phyloP scores from a whole-genome alignment of 2,113 vertebrate species.

The Sapajus apella region DNA sequence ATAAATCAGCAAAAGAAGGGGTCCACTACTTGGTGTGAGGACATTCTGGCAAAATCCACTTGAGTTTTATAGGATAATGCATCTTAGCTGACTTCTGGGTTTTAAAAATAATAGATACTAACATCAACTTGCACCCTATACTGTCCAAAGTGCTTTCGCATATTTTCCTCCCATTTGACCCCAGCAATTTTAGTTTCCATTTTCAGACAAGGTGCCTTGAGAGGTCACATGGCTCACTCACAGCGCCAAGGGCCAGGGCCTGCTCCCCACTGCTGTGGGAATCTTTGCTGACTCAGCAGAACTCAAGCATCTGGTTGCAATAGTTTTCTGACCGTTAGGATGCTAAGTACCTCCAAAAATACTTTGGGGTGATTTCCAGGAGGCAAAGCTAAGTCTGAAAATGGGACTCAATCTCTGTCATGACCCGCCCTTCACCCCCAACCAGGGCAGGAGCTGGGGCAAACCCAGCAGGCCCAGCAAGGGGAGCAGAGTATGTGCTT shows the following conservation, averaged over 20 bases:
- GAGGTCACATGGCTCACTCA: background rate
- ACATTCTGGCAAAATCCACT: background rate
- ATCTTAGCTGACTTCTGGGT: background rate
- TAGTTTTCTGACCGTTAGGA: background rate
- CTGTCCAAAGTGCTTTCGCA: background rate
- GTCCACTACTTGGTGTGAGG: too few species aligned
- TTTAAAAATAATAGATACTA: background rate
- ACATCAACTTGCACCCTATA: background rate
- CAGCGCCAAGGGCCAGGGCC: background rate
- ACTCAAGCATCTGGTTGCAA: constrained; percentile 19
- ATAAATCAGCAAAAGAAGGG: background rate
- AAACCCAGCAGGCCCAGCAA: background rate
- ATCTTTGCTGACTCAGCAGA: constrained; percentile 38
- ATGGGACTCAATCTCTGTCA: background rate
- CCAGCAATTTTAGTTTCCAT: background rate
- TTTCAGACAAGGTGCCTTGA: constrained; percentile 47
- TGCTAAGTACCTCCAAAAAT: constrained; percentile 50
- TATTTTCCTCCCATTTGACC: background rate
- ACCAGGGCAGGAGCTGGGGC: background rate
- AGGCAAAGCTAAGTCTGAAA: background rate
- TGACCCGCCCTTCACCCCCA: background rate
- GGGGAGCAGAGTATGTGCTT: too few species aligned
- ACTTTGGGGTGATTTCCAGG: background rate
- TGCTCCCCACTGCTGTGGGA: background rate
- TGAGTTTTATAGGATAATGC: background rate